phyloP scores from a whole-genome alignment of 2,113 vertebrate genomes.

The Pogonocichla stellata region DNA sequence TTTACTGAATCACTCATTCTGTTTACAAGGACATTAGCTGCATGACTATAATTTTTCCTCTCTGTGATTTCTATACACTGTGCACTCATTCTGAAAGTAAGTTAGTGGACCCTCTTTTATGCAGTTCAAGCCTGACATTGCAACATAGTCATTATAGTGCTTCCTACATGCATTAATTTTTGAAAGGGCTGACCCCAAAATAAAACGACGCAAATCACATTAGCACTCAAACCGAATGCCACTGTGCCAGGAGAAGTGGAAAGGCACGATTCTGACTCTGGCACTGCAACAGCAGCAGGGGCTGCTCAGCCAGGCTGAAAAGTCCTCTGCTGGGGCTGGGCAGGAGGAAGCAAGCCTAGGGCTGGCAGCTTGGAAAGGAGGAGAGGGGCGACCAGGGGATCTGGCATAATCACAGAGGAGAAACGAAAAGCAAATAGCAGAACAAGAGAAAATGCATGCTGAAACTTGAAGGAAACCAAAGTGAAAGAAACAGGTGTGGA shows the following conservation, averaged over 20 bases:
- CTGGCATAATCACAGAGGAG: neutral
- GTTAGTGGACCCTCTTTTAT: neutral
- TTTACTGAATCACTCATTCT: conserved; percentile 55
- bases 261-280: rapidly evolving
- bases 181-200: conserved; percentile 23
- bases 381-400: neutral
- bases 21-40: conserved; percentile 53
- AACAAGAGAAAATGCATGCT: conserved; percentile 3
- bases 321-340: neutral
- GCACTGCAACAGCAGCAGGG: neutral
- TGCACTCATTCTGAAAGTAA: conserved; percentile 52
- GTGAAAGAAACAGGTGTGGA: conserved; percentile 55
- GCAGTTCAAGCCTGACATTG: neutral
- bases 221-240: rapidly evolving
- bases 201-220: neutral
- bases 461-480: conserved; percentile 44
- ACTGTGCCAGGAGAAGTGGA: rapidly evolving
- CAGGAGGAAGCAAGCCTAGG: neutral
- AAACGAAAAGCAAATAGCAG: neutral
- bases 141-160: neutral
- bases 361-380: neutral
- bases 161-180: neutral
- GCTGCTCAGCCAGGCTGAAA: neutral
- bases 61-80: conserved; percentile 22
- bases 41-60: conserved; percentile 38